These are phyloP conservation scores for Scelioninae gen. 1 DNA, from an alignment of 2,888 invertebrate genomes.

Conservation along the genomic window DNA sequence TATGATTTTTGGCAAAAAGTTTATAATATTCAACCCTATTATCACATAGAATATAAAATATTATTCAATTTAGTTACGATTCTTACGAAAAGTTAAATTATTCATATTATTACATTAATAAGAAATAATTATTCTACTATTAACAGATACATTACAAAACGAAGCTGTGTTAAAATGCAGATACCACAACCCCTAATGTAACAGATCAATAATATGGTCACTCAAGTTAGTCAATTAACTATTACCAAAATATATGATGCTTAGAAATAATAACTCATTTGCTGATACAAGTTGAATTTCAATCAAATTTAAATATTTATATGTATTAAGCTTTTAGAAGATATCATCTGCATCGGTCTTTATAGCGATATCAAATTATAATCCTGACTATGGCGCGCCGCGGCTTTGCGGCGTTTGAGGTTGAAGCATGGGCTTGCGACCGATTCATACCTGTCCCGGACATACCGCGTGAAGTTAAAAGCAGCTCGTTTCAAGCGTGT, in stretches of 20 bases:
- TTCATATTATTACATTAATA: no score
- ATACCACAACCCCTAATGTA: no score
- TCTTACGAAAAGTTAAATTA: no score
- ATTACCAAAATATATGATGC: not conserved
- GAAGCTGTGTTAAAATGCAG: no score
- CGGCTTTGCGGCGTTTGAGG: slow-evolving; percentile 66
- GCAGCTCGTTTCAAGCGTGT: slow-evolving; percentile 51
- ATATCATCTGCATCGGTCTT: slow-evolving; percentile 50
- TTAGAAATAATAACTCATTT: slow-evolving; percentile 9
- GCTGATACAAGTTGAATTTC: slow-evolving; percentile 13
- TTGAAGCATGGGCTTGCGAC: slow-evolving; percentile 60
- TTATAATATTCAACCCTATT: no score
- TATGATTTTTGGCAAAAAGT: not conserved
- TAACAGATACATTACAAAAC: no score
- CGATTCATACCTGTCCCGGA: slow-evolving; percentile 67
- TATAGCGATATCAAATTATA: slow-evolving; percentile 63
- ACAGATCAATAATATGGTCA: not conserved
- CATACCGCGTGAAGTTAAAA: slow-evolving; percentile 58
- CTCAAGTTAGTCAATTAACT: not conserved
- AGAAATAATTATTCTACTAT: no score
- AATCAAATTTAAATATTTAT: slow-evolving; percentile 49
- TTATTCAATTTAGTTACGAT: no score
- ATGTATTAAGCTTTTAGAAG: slow-evolving; percentile 48
- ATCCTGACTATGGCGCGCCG: slow-evolving; percentile 63
- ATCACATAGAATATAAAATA: no score